These are phyloP conservation scores for Parnassius mnemosyne DNA, from an alignment of 2,888 invertebrate species.

Conservation along the genomic window DNA sequence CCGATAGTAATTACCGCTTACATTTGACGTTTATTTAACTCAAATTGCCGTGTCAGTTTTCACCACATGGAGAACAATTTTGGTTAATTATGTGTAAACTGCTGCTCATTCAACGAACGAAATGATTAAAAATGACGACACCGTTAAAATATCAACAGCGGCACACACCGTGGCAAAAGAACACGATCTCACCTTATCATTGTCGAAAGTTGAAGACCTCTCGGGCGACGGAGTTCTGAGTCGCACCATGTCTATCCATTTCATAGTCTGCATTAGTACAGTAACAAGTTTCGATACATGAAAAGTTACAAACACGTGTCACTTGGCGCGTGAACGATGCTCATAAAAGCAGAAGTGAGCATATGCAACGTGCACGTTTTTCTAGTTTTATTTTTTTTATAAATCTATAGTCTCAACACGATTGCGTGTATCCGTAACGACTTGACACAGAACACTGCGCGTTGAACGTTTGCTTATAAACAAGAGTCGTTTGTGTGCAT, in stretches of 20 bases:
- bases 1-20: not conserved
- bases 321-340: constrained; percentile 23
- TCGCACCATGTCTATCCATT: constrained; percentile 75
- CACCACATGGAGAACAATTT: not conserved
- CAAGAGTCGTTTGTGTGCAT: constrained; percentile 51
- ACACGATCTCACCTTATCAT: constrained; percentile 60
- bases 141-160: constrained; percentile 8
- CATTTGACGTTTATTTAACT: not conserved
- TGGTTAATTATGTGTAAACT: not conserved
- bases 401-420: constrained; percentile 69
- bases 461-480: constrained; percentile 62
- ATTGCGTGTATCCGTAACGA: constrained; percentile 62
- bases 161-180: constrained; percentile 13
- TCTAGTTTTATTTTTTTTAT: constrained; percentile 35
- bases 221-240: constrained; percentile 57
- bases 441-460: constrained; percentile 47
- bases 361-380: constrained; percentile 38
- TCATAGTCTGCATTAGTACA: constrained; percentile 67
- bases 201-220: constrained; percentile 61
- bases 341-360: constrained; percentile 36
- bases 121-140: constrained; percentile 14
- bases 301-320: constrained; percentile 26
- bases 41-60: not conserved
- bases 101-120: not conserved
- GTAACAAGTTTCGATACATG: constrained; percentile 29